Evolutionary conservation across 1,140 invertebrate species (phyloP), one percentile per base, ranked within the genome.

Genomic region (Hyles vespertilio): DNA sequence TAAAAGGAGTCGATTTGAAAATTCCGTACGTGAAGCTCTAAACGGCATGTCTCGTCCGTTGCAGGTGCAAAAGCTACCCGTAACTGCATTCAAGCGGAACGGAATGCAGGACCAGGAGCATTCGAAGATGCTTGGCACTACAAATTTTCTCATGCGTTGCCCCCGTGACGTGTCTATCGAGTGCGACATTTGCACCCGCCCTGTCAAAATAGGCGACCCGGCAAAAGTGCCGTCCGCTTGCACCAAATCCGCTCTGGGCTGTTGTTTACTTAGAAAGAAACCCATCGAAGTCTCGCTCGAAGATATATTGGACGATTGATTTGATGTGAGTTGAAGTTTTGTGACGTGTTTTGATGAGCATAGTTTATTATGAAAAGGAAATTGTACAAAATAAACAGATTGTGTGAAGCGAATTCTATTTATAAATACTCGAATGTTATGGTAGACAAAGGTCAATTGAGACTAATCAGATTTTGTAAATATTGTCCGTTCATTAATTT

Each of bases 41-140:
- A 77, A 77, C 55, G 59, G 61, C 56, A 51, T 74, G 61, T 86
- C 58, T 77, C 65, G 55, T 73, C 72, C 70, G 63, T 87, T 87
- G 62, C 84, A 87, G 84, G 82, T 87, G 59, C 64, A 62, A 52
- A 74, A 76, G 66, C 60, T 87, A 56, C 84, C 84, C 53, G 75
- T 83, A 36, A 68, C 77, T 58, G 83, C 84, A 48, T 87, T 87
- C 71, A 87, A 84, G 67, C 79, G 84, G 47, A 86, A 87, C 57
- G 82, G 83, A 52, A 80, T 86, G 76, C 81, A 86, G 67, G 84
- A 87, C 61, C 79, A 84, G 61, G 81, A 86, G 55, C 77, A 84
- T 70, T 83, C 82, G 10, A 81, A 75, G 56, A 44, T 72, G n/a
- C 67, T 80, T 53, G 79, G 79, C 12, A 72, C 77, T 55, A 63